Evolutionary conservation across 2,113 vertebrate species (phyloP).

Genomic region (Pithys albifrons): DNA sequence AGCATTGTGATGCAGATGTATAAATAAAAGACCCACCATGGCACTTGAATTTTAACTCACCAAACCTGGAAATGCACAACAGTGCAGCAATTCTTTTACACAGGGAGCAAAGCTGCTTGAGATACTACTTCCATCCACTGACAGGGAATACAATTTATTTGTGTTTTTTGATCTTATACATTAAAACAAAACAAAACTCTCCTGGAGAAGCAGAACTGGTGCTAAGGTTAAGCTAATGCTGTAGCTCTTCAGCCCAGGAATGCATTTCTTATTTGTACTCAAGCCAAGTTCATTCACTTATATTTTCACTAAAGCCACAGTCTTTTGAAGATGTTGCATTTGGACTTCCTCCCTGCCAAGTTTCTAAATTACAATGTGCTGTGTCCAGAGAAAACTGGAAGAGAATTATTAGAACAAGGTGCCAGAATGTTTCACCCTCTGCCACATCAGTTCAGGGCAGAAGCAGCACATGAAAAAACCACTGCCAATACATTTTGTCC

Average conservation of each 20-base stretch:
- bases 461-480: background rate
- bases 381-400: slow-evolving; percentile 30
- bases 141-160: background rate
- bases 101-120: background rate
- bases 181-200: slow-evolving; percentile 21
- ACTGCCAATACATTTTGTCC: background rate
- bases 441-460: background rate
- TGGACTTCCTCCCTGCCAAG: slow-evolving; percentile 46
- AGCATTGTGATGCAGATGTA: background rate
- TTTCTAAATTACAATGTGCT: slow-evolving; percentile 37
- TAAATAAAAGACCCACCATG: background rate
- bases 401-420: slow-evolving; percentile 60
- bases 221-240: slow-evolving; percentile 47
- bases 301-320: slow-evolving; percentile 28
- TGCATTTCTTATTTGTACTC: slow-evolving; percentile 16
- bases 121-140: background rate
- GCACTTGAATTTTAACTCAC: background rate
- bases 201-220: background rate
- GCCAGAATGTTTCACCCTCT: background rate
- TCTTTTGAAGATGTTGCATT: slow-evolving; percentile 61
- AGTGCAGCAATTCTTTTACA: background rate
- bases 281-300: slow-evolving; percentile 23
- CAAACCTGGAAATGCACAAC: background rate
- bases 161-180: slow-evolving; percentile 18
- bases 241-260: slow-evolving; percentile 1